A percentile compares a stretch with the other conserved stretches of the same genome.
Evolutionary conservation across 2,797 vertebrate genomes (phyloP).

Genomic region (Lithobates sylvaticus): DNA sequence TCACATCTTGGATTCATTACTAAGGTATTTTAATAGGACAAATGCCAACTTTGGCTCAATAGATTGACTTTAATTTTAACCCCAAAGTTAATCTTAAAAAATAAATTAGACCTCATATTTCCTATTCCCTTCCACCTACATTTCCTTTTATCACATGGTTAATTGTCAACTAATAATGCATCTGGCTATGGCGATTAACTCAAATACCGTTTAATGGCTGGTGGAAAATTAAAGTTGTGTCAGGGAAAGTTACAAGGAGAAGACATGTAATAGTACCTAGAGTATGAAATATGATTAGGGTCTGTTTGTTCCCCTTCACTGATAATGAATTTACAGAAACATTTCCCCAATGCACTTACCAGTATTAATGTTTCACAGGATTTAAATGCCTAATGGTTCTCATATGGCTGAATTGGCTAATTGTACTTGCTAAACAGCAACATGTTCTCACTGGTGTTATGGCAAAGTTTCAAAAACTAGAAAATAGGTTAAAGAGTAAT

Average conservation of each 20-base stretch:
- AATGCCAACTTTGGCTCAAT: constrained; percentile 65
- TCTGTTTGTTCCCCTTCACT: constrained; percentile 42
- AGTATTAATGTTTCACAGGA: constrained; percentile 19
- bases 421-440: neutral
- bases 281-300: constrained; percentile 35
- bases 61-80: constrained; percentile 69
- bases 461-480: neutral
- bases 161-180: constrained; percentile 57
- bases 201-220: constrained; percentile 50
- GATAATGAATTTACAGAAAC: constrained; percentile 49
- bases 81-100: constrained; percentile 65
- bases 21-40: constrained; percentile 66
- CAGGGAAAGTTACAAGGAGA: constrained; percentile 23
- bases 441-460: neutral
- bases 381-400: constrained; percentile 27
- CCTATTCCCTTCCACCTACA: constrained; percentile 60
- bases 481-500: neutral
- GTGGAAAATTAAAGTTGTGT: constrained; percentile 37
- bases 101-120: constrained; percentile 67
- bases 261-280: constrained; percentile 18
- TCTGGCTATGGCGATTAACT: constrained; percentile 46
- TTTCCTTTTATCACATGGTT: constrained; percentile 65
- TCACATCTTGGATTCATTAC: constrained; percentile 64
- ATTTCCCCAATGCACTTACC: constrained; percentile 39
- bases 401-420: constrained; percentile 39